These are phyloP conservation scores for Anser brachyrhynchus DNA, from an alignment of 2,113 vertebrate genomes.

Conservation along the genomic window DNA sequence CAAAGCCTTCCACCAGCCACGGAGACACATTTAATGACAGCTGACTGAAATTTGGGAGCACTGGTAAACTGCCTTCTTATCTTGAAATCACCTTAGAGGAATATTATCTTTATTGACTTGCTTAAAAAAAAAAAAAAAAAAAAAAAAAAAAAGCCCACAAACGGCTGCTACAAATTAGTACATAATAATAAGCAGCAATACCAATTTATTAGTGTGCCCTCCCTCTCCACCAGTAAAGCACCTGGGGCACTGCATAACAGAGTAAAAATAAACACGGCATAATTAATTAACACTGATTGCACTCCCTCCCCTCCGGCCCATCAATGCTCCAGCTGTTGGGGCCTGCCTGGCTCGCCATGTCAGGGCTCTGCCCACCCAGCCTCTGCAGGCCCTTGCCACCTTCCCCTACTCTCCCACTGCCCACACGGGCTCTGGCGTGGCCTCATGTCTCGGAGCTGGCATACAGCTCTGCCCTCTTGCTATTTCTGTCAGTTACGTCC, in stretches of 20 bases:
- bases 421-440: background rate
- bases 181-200: conserved; percentile 62
- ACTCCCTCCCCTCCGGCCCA: conserved; percentile 10
- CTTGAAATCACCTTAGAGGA: conserved; percentile 78
- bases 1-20: conserved; percentile 77
- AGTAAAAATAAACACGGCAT: conserved; percentile 57
- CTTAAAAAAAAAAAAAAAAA: conserved; percentile 59
- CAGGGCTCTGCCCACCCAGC: background rate
- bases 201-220: conserved; percentile 58
- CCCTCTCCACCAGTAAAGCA: conserved; percentile 59
- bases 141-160: conserved; percentile 54
- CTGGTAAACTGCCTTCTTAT: conserved; percentile 81
- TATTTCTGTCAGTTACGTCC: background rate
- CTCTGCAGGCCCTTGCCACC: background rate
- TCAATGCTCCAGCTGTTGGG: background rate
- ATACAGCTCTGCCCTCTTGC: background rate
- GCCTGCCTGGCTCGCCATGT: background rate
- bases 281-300: conserved; percentile 60
- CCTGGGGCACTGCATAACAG: conserved; percentile 54
- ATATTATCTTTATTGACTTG: conserved; percentile 81
- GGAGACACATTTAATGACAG: conserved; percentile 77
- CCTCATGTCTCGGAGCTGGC: accelerated
- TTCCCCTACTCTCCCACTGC: background rate
- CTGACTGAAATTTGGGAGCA: conserved; percentile 74
- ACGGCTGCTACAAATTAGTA: conserved; percentile 66